These are phyloP conservation scores for Takifugu ocellatus DNA, from an alignment of 2,797 vertebrate species.

Conservation along the genomic window DNA sequence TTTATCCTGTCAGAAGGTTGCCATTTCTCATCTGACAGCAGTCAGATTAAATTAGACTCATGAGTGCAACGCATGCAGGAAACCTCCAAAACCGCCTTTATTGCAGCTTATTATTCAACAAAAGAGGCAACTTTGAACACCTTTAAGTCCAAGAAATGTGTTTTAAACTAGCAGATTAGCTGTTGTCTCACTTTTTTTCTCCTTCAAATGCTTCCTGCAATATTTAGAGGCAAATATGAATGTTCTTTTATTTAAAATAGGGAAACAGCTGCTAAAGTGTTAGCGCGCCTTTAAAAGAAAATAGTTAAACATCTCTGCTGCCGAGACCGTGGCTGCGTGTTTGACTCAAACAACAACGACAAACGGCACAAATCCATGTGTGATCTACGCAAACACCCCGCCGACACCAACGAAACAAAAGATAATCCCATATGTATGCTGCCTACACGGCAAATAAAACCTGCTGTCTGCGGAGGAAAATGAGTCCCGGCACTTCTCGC, in stretches of 20 bases:
- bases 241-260: background rate
- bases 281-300: background rate
- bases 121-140: too few relatives aligned
- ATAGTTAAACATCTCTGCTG: background rate
- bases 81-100: background rate
- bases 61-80: background rate
- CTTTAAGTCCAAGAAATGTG: too few relatives aligned
- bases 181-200: too few relatives aligned
- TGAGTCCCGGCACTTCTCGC: constrained; percentile 15
- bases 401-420: constrained; percentile 6
- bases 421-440: background rate
- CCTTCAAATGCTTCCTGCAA: too few relatives aligned
- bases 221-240: background rate
- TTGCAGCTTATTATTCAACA: too few relatives aligned
- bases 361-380: constrained; percentile 9
- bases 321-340: background rate
- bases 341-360: constrained; percentile 7
- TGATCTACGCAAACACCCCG: constrained; percentile 5
- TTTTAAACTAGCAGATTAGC: too few relatives aligned
- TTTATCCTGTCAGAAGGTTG: constrained; percentile 3
- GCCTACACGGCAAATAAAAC: constrained; percentile 32
- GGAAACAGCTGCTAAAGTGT: background rate
- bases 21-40: background rate
- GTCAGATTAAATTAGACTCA: constrained; percentile 2
- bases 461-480: constrained; percentile 37